Evolutionary conservation across 2,888 invertebrate species (phyloP).

Genomic region (Cordilura impudica): DNA sequence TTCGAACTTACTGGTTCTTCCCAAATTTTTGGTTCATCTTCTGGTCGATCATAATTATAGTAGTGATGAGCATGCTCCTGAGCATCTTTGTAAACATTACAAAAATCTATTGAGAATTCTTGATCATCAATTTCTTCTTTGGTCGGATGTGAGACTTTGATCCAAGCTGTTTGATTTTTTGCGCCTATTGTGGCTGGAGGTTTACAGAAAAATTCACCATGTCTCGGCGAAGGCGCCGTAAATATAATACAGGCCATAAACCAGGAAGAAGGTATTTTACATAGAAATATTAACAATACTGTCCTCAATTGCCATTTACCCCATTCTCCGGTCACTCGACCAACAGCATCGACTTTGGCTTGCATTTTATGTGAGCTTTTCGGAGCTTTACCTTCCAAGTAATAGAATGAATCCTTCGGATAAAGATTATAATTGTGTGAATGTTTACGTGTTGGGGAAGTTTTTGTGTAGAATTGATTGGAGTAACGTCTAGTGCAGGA

Average conservation of each 20-base stretch:
- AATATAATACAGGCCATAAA: slow-evolving; percentile 79
- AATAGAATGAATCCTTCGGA: slow-evolving; percentile 73
- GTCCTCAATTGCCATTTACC: slow-evolving; percentile 78
- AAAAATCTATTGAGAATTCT: slow-evolving; percentile 77
- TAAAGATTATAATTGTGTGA: slow-evolving; percentile 70
- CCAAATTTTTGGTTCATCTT: slow-evolving; percentile 73
- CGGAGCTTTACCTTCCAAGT: slow-evolving; percentile 72
- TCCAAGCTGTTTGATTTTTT: slow-evolving; percentile 76
- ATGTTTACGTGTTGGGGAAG: slow-evolving; percentile 54
- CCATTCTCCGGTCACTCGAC: slow-evolving; percentile 77
- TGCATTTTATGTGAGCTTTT: slow-evolving; percentile 71
- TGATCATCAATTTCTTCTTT: slow-evolving; percentile 76
- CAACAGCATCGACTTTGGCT: slow-evolving; percentile 77
- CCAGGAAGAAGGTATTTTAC: slow-evolving; percentile 79
- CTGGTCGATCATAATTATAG: slow-evolving; percentile 72
- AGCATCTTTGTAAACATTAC: slow-evolving; percentile 77
- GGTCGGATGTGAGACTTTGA: slow-evolving; percentile 77
- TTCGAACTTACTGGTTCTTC: slow-evolving; percentile 73
- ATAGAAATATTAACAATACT: slow-evolving; percentile 77
- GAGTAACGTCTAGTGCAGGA: slow-evolving; percentile 47
- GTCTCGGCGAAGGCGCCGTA: slow-evolving; percentile 78
- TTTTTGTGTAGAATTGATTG: slow-evolving; percentile 46
- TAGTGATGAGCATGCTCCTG: slow-evolving; percentile 76
- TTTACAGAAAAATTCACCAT: slow-evolving; percentile 78
- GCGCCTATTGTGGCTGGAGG: slow-evolving; percentile 73